Percentiles rank a stretch among this genome's conserved stretches.
These are phyloP conservation scores for Aleiodes alternator DNA, from an alignment of 2,888 invertebrate species.

Conservation along the genomic window DNA sequence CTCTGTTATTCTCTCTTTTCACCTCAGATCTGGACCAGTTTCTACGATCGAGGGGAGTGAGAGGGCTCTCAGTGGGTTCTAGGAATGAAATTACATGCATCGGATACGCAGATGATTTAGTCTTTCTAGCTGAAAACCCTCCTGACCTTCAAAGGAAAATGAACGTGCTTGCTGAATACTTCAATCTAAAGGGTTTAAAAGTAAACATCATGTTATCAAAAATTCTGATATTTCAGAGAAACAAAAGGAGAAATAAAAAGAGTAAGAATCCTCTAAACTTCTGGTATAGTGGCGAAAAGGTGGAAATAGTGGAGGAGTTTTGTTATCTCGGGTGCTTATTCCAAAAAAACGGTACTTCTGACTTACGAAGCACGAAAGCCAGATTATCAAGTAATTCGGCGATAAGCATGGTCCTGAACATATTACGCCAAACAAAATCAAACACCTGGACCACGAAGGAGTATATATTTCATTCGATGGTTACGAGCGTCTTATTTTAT, in stretches of 20 bases:
- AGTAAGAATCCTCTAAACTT: constrained; percentile 1
- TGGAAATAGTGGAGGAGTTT: constrained; percentile 2
- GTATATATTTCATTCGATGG: background rate
- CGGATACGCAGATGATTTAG: background rate
- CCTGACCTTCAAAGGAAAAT: background rate
- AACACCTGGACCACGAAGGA: background rate
- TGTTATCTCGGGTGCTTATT: background rate
- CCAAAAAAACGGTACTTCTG: too few relatives aligned
- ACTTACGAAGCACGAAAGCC: too few relatives aligned
- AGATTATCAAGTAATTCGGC: background rate
- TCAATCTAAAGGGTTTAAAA: background rate
- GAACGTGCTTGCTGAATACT: background rate
- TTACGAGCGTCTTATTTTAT: background rate
- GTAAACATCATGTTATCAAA: background rate
- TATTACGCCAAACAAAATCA: background rate
- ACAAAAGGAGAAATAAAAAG: background rate
- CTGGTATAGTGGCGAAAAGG: background rate
- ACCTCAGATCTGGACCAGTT: background rate
- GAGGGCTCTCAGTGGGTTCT: background rate
- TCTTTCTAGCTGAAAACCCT: constrained; percentile 9
- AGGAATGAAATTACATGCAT: background rate
- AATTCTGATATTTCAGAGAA: constrained; percentile 3
- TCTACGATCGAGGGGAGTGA: background rate
- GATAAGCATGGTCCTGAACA: background rate
- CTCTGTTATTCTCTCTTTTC: constrained; percentile 12